phyloP scores from a whole-genome alignment of 2,797 vertebrate genomes.

The Anguilla pacifica region DNA sequence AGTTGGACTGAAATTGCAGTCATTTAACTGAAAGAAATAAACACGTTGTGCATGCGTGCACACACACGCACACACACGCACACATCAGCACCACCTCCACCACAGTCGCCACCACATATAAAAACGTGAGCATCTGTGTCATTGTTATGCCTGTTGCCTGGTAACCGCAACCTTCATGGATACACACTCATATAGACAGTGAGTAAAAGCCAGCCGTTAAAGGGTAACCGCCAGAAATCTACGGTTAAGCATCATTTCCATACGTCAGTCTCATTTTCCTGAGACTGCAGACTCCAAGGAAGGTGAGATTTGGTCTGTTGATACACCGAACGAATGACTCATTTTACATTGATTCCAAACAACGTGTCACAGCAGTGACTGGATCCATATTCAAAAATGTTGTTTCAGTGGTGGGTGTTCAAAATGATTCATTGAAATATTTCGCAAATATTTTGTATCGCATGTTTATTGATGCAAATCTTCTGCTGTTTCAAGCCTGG shows the following conservation, averaged over 20 bases:
- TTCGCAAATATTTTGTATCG: not conserved
- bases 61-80: not conserved
- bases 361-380: not conserved
- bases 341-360: not conserved
- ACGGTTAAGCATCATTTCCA: not conserved
- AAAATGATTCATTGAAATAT: not conserved
- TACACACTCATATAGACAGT: constrained; percentile 2
- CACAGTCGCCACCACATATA: not conserved
- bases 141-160: constrained; percentile 84
- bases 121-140: constrained; percentile 71
- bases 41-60: not conserved
- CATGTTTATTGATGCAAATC: not conserved
- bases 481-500: not conserved
- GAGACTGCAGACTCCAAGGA: not conserved
- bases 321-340: not conserved
- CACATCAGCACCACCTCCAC: not conserved
- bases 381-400: not conserved
- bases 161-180: constrained; percentile 59
- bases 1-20: constrained; percentile 59
- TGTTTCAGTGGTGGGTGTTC: not conserved
- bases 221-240: constrained; percentile 8
- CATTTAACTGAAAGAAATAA: constrained; percentile 56
- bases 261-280: not conserved
- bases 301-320: not conserved
- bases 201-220: constrained; percentile 8